Conservation (phyloP, 2,797 vertebrate genomes). For the Pristis pectinata region DNA sequence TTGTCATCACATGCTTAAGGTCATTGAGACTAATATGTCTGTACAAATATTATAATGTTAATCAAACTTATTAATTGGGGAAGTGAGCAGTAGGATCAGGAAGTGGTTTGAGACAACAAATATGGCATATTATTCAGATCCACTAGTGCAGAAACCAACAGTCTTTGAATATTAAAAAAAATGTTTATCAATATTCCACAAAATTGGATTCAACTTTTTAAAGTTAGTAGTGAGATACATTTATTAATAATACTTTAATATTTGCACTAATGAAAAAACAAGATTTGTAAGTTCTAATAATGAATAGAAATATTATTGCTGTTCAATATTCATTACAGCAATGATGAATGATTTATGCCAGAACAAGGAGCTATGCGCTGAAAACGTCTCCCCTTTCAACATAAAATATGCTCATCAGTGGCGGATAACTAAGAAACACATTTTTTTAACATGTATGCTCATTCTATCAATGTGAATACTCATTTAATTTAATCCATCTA, state of each 20-base stretch:
- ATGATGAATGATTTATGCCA: conserved; percentile 19
- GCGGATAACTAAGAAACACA: neutral
- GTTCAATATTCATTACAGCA: neutral
- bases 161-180: neutral
- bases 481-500: conserved; percentile 27
- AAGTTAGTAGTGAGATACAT: neutral
- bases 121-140: neutral
- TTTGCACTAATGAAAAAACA: conserved; percentile 1
- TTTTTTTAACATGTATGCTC: neutral
- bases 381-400: neutral
- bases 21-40: neutral
- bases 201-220: neutral
- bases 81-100: neutral
- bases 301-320: conserved; percentile 8
- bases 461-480: conserved; percentile 17
- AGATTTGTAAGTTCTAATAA: neutral
- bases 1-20: neutral
- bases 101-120: neutral
- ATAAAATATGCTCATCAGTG: conserved; percentile 3
- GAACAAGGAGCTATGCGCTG: neutral
- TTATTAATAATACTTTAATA: neutral
- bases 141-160: neutral
- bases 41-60: neutral
- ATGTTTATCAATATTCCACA: neutral
- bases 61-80: neutral